Evolutionary conservation across 2,113 vertebrate species (phyloP).

Genomic region (Sus scrofa): DNA sequence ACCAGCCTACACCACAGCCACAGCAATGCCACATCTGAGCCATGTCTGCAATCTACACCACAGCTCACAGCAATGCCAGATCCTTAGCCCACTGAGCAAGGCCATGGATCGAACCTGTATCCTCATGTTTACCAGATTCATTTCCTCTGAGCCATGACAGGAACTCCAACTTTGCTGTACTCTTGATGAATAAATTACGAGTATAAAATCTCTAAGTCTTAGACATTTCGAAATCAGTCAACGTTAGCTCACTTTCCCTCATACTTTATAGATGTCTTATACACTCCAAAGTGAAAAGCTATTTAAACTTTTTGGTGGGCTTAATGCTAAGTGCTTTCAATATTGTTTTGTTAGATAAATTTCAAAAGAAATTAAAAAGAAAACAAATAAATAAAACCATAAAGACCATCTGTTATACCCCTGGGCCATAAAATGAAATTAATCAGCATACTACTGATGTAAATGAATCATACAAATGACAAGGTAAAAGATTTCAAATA

Average conservation of each 20-base stretch:
- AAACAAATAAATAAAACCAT: slow-evolving; percentile 57
- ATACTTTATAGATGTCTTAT: slow-evolving; percentile 43
- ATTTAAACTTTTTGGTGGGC: background rate
- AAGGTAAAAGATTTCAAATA: slow-evolving; percentile 82
- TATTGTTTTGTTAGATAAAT: slow-evolving; percentile 80
- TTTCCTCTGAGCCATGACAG: no score
- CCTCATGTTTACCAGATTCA: no score
- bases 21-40: no score
- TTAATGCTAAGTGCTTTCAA: slow-evolving; percentile 70
- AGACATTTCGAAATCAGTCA: background rate
- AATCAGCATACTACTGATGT: slow-evolving; percentile 60
- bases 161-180: background rate
- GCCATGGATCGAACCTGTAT: no score
- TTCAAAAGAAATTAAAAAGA: slow-evolving; percentile 59
- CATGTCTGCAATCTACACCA: no score
- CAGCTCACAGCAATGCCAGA: no score
- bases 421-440: slow-evolving; percentile 71
- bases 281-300: slow-evolving; percentile 59
- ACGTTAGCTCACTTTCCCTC: background rate
- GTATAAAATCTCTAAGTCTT: background rate
- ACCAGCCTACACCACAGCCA: no score
- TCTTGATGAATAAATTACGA: background rate
- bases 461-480: slow-evolving; percentile 77
- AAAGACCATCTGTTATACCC: slow-evolving; percentile 78
- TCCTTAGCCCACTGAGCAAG: no score